A percentile compares a stretch with the other conserved stretches of the same genome.
These are phyloP conservation scores for Macrobrachium nipponense DNA, from an alignment of 1,140 invertebrate species.

Conservation along the genomic window DNA sequence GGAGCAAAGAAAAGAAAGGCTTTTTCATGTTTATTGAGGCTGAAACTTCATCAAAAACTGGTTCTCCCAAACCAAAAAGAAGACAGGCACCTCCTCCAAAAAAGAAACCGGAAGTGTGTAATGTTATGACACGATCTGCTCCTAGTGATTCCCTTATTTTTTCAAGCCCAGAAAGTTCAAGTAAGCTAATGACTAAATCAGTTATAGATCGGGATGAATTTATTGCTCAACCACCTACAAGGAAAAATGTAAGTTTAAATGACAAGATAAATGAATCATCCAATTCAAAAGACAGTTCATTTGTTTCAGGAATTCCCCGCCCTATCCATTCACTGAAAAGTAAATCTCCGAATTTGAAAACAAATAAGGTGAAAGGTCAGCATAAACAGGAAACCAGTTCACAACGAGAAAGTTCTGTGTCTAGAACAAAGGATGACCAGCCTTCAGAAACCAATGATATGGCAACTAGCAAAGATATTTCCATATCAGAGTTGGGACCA, in stretches of 20 bases:
- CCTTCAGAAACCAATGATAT: slow-evolving; percentile 47
- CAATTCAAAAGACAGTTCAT: slow-evolving; percentile 25
- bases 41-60: slow-evolving; percentile 69
- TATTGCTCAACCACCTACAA: slow-evolving; percentile 54
- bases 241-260: slow-evolving; percentile 58
- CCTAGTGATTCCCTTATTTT: slow-evolving; percentile 55
- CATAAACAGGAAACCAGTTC: slow-evolving; percentile 13
- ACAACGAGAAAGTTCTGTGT: slow-evolving; percentile 17
- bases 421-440: slow-evolving; percentile 35
- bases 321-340: slow-evolving; percentile 44
- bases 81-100: slow-evolving; percentile 30
- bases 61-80: slow-evolving; percentile 47
- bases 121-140: slow-evolving; percentile 57
- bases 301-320: slow-evolving; percentile 57
- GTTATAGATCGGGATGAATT: slow-evolving; percentile 60
- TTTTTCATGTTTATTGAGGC: slow-evolving; percentile 75
- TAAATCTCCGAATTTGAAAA: slow-evolving; percentile 26
- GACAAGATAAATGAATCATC: slow-evolving; percentile 62
- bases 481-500: slow-evolving; percentile 43
- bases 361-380: slow-evolving; percentile 7
- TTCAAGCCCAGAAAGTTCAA: slow-evolving; percentile 43
- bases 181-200: slow-evolving; percentile 60
- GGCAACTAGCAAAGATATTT: slow-evolving; percentile 45
- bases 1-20: slow-evolving; percentile 68
- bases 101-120: slow-evolving; percentile 27